Base-by-base conservation (phyloP, 2,888 invertebrate species). In the Archips xylosteana region DNA sequence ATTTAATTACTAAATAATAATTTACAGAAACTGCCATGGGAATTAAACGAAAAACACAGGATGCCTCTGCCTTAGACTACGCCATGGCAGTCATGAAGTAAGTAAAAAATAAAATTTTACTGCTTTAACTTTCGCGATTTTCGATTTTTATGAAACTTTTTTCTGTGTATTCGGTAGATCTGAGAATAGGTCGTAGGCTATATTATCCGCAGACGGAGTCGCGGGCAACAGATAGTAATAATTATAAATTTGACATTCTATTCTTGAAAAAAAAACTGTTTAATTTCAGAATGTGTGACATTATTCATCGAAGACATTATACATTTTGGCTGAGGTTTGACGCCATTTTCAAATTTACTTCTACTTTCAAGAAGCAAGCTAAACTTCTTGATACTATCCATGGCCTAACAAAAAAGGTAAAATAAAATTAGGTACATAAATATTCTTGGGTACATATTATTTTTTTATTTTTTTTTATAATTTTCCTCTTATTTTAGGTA, bases 11-110 rank as follows among this genome's bases (percentile, higher is more conserved):
- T 23, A 23, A 23, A 23, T 23, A 23, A 23, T 23, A 1, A 23
- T 23, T 92, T 91, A 32, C 87, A 96, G 97, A 97, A 92, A 97
- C 97, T 13, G 97, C 97, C 0, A 97, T 97, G 97, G 97, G 97
- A 36, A 96, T 97, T 0, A 96, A 96, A 71, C 97, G 96, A 84
- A 95, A 96, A 78, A 96, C 96, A 54, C 96, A 97, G 87, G 95
- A 96, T 84, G 95, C 95, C 86, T 91, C 95, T 81, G 97, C 97
- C 68, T 97, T 96, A 83, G 97, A 97, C 82, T 97, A 97, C 82
- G 97, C 97, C 5, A 96, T 97, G 96, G 97, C 97, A 76, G 97
- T 97, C 0, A 97, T 97, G 96, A 97, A 97, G 91, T 94, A 78
- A 89, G 90, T 82, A 32, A 47, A 34, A 34, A 10, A 10, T 34